Percentiles rank a stretch among this genome's conserved stretches.
Evolutionary conservation across 2,888 invertebrate species (phyloP).

Genomic region (Linnaemya vulpina): DNA sequence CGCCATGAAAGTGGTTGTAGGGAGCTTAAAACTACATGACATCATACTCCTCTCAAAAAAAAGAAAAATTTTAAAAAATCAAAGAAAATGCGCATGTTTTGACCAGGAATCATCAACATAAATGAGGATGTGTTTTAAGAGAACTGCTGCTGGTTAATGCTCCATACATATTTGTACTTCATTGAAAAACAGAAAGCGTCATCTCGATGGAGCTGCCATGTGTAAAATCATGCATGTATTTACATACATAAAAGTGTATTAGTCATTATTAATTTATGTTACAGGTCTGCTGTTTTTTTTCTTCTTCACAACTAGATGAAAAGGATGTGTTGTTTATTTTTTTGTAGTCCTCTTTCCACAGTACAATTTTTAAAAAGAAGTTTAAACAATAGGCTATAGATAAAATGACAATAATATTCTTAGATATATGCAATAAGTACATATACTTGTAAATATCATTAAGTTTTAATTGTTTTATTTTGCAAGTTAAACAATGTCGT

Average conservation of each 20-base stretch:
- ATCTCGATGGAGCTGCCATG: conserved; percentile 4
- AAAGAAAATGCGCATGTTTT: conserved; percentile 74
- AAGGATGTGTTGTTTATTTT: conserved; percentile 51
- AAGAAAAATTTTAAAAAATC: conserved; percentile 26
- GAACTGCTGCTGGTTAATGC: conserved; percentile 13
- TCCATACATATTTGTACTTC: conserved; percentile 2
- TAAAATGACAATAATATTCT: background rate
- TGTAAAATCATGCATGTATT: conserved; percentile 19
- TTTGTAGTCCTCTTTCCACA: background rate
- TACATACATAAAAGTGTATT: conserved; percentile 36
- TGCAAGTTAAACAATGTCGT: background rate
- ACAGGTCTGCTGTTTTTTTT: conserved; percentile 6
- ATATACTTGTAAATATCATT: conserved; percentile 4
- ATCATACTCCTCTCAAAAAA: conserved; percentile 73
- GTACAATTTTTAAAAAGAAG: conserved; percentile 8
- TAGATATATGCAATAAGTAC: background rate
- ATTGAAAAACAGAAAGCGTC: conserved; percentile 6
- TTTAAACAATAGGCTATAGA: conserved; percentile 18
- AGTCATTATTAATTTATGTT: conserved; percentile 35
- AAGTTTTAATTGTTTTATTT: background rate
- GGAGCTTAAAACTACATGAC: conserved; percentile 74
- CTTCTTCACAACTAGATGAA: conserved; percentile 60
- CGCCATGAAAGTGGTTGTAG: background rate
- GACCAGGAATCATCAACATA: conserved; percentile 46
- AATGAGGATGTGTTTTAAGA: conserved; percentile 28